phyloP scores from a whole-genome alignment of 2,113 vertebrate species.

The Anseranas semipalmata region DNA sequence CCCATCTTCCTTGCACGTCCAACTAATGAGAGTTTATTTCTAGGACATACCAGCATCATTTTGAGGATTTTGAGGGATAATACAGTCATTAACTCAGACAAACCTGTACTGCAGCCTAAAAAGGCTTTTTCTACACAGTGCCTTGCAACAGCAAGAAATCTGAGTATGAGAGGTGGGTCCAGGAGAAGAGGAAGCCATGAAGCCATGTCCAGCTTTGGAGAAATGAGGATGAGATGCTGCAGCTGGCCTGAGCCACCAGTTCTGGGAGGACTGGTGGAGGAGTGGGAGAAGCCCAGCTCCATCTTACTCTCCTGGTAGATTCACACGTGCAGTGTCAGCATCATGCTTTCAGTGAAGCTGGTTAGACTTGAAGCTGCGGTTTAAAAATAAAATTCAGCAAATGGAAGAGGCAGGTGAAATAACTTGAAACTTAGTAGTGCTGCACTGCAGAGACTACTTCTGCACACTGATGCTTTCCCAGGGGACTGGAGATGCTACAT shows the following conservation, averaged over 20 bases:
- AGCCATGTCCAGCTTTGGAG: neutral
- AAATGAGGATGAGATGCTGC: neutral
- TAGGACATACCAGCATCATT: neutral
- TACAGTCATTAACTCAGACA: neutral
- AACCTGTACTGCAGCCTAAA: neutral
- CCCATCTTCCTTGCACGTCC: neutral
- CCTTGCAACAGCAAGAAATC: neutral
- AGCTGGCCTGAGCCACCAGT: neutral
- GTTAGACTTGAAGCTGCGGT: neutral
- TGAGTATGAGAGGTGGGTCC: neutral
- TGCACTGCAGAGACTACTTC: neutral
- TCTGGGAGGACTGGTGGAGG: neutral
- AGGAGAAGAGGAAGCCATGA: neutral
- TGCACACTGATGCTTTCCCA: neutral
- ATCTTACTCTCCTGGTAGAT: neutral
- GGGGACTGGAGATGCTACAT: neutral
- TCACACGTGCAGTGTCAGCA: neutral
- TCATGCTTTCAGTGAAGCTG: neutral
- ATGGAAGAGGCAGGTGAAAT: neutral
- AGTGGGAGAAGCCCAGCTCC: neutral
- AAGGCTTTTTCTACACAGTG: neutral
- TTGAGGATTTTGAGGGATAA: neutral
- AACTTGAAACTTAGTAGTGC: neutral
- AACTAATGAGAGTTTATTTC: neutral
- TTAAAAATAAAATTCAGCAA: conserved; percentile 8